Evolutionary conservation across 1,140 invertebrate species (phyloP).

Genomic region (Philopotamus ludificatus): DNA sequence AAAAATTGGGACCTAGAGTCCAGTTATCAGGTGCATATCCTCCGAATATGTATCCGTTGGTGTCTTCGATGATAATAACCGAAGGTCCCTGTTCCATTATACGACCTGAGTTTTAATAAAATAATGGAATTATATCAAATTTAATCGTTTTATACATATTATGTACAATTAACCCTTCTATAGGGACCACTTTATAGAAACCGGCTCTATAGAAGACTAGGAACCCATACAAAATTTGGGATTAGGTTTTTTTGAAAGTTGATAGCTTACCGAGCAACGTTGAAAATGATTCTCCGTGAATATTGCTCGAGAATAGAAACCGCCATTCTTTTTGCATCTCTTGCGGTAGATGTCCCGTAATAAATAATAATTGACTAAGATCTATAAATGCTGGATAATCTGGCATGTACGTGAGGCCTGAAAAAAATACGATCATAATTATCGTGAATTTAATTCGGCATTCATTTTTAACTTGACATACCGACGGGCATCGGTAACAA

Average conservation of each 20-base stretch:
- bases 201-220: no score
- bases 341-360: conserved; percentile 72
- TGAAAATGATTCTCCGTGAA: conserved; percentile 82
- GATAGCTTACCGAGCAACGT: conserved; percentile 67
- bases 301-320: conserved; percentile 78
- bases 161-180: no score
- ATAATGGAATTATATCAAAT: not conserved
- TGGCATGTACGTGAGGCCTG: conserved; percentile 66
- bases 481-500: conserved; percentile 48
- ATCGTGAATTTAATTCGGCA: conserved; percentile 40
- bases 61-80: conserved; percentile 75
- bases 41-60: conserved; percentile 82
- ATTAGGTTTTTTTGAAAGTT: no score
- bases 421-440: conserved; percentile 47
- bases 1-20: conserved; percentile 55
- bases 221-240: no score
- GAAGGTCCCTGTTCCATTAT: conserved; percentile 77
- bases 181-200: no score
- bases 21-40: conserved; percentile 80
- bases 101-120: conserved; percentile 54
- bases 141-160: not conserved
- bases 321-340: conserved; percentile 75
- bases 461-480: conserved; percentile 27
- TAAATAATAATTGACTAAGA: conserved; percentile 72
- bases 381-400: conserved; percentile 76